Conservation (phyloP, 2,797 vertebrate genomes). For the Galago senegalensis region DNA sequence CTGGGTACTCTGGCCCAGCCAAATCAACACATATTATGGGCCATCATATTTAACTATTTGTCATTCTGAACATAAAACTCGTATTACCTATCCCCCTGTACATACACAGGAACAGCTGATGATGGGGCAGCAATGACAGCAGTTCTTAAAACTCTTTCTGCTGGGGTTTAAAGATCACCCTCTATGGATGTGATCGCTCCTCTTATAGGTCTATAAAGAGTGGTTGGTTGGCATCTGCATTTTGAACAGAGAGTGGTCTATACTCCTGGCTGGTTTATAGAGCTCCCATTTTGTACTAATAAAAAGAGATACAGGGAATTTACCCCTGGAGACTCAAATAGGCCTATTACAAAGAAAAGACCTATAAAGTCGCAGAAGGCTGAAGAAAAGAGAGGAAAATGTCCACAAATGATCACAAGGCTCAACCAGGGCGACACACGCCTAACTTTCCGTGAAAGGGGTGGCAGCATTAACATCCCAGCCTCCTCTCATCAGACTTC, state of each 20-base stretch:
- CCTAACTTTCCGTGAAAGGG: neutral
- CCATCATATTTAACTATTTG: neutral
- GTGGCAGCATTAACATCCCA: neutral
- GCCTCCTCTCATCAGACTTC: neutral
- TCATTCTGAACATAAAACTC: neutral
- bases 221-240: neutral
- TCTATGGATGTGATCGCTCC: neutral
- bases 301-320: neutral
- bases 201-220: neutral
- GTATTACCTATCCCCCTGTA: neutral
- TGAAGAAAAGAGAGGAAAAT: neutral
- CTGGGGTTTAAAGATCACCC: neutral
- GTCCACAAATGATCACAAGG: neutral
- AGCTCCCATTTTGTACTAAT: neutral
- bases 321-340: neutral
- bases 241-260: neutral
- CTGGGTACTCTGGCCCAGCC: neutral
- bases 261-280: neutral
- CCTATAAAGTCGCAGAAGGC: neutral
- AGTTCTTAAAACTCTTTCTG: neutral
- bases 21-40: neutral
- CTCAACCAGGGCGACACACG: neutral
- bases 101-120: neutral
- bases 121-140: neutral
- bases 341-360: neutral